phyloP scores from a whole-genome alignment of 2,888 invertebrate species.

The Desoria tigrina region DNA sequence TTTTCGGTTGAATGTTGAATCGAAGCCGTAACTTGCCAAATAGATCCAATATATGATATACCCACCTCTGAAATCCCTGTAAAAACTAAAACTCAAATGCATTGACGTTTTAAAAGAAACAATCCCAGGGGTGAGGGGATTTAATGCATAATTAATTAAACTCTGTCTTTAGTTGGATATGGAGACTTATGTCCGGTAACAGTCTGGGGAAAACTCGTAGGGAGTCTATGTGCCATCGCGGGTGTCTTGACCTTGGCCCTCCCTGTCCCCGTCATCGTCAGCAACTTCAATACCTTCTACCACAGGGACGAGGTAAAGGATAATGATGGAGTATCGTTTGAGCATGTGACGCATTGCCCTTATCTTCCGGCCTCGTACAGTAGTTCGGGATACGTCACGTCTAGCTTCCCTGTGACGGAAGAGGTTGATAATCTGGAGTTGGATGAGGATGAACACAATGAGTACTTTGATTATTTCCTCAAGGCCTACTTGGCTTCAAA shows the following conservation, averaged over 20 bases:
- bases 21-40: not conserved
- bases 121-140: not conserved
- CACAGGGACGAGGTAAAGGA: slow-evolving; percentile 37
- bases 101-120: too few species aligned
- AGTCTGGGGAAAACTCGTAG: slow-evolving; percentile 33
- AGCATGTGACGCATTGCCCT: slow-evolving; percentile 30
- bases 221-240: slow-evolving; percentile 38
- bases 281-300: slow-evolving; percentile 49
- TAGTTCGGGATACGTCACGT: slow-evolving; percentile 11
- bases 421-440: not conserved
- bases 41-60: too few species aligned
- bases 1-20: slow-evolving; percentile 4
- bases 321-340: slow-evolving; percentile 12
- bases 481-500: slow-evolving; percentile 16
- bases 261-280: slow-evolving; percentile 50
- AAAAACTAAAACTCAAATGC: too few species aligned
- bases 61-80: too few species aligned
- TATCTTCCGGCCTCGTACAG: slow-evolving; percentile 26
- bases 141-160: not conserved
- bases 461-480: not conserved
- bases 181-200: slow-evolving; percentile 35
- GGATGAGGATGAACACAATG: not conserved
- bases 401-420: not conserved
- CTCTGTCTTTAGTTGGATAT: slow-evolving; percentile 28
- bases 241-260: slow-evolving; percentile 45